phyloP scores from a whole-genome alignment of 2,888 invertebrate genomes.

The Petrolisthes manimaculis region DNA sequence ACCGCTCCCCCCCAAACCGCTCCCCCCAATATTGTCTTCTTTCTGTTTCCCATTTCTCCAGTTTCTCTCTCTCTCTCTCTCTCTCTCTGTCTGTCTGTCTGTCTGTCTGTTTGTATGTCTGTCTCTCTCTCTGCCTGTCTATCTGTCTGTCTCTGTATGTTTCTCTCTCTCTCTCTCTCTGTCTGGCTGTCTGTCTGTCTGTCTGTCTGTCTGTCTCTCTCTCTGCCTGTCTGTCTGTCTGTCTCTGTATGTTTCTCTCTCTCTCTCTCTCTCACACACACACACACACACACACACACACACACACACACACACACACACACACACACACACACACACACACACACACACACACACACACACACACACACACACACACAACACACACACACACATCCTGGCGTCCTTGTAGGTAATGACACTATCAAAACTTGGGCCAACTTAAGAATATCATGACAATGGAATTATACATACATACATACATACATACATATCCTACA shows the following conservation, averaged over 20 bases:
- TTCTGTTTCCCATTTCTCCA: background rate
- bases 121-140: no score
- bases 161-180: no score
- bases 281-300: conserved; percentile 37
- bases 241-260: background rate
- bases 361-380: no score
- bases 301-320: conserved; percentile 37
- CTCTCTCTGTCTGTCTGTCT: background rate
- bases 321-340: conserved; percentile 23
- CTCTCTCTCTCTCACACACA: conserved; percentile 3
- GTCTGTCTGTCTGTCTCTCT: background rate
- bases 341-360: conserved; percentile 29
- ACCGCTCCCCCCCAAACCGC: background rate
- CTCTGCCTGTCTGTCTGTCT: background rate
- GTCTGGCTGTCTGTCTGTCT: no score
- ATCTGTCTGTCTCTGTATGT: no score
- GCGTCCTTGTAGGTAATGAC: no score
- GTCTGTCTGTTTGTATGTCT: no score
- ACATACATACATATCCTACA: no score
- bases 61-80: background rate
- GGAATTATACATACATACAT: no score
- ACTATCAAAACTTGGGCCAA: no score
- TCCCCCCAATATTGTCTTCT: background rate
- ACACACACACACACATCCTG: no score
- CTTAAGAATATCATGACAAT: no score